phyloP scores from a whole-genome alignment of 2,797 vertebrate species.

The Gymnothorax reevesii region DNA sequence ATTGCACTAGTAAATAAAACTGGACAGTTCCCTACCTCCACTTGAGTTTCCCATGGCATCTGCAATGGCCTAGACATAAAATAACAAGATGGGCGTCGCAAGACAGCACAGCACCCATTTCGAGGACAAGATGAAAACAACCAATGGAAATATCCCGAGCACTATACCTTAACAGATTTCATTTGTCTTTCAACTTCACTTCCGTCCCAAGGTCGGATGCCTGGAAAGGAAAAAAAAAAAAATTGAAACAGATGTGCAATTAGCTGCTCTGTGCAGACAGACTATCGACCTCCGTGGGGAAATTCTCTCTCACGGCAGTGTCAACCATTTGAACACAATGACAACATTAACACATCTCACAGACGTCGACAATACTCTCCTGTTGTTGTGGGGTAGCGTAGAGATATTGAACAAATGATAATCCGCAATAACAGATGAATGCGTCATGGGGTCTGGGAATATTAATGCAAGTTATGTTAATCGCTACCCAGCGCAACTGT shows the following conservation, averaged over 20 bases:
- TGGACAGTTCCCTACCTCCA: constrained; percentile 42
- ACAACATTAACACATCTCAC: too few relatives aligned
- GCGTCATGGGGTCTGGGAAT: too few relatives aligned
- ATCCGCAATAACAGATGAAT: too few relatives aligned
- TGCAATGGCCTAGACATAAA: constrained; percentile 46
- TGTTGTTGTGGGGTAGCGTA: too few relatives aligned
- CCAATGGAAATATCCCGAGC: neutral
- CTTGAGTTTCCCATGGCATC: constrained; percentile 41
- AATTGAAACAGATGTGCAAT: neutral
- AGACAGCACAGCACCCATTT: neutral
- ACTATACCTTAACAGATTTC: neutral
- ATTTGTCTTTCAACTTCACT: constrained; percentile 26
- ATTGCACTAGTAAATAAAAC: neutral
- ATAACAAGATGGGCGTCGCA: neutral
- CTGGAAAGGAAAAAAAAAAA: constrained; percentile 3
- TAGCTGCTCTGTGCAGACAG: neutral
- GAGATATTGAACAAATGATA: too few relatives aligned
- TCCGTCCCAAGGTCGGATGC: constrained; percentile 22
- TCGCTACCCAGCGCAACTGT: too few relatives aligned
- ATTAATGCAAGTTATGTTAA: too few relatives aligned
- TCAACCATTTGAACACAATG: too few relatives aligned
- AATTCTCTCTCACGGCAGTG: too few relatives aligned
- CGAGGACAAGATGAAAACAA: neutral
- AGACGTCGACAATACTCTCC: too few relatives aligned
- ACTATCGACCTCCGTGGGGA: too few relatives aligned